These are phyloP conservation scores for Diplogasteroides magnus DNA, from an alignment of 1,140 invertebrate genomes.

Conservation along the genomic window DNA sequence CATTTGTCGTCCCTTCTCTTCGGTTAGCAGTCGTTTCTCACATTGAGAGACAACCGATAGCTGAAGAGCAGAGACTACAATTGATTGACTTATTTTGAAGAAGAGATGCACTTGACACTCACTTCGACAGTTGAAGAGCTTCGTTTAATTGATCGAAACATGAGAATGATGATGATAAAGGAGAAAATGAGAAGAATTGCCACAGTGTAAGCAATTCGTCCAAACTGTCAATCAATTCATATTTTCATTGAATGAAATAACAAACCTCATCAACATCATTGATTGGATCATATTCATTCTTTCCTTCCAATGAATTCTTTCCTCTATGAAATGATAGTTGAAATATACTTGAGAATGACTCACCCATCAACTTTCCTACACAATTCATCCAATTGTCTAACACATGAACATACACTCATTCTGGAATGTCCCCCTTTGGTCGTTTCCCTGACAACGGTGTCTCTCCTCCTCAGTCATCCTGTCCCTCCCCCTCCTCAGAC, in stretches of 20 bases:
- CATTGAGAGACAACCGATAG: too few species aligned
- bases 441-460: background rate
- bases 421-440: background rate
- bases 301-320: background rate
- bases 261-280: background rate
- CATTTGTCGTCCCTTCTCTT: too few species aligned
- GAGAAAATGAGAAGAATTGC: conserved; percentile 25
- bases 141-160: conserved; percentile 23
- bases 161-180: conserved; percentile 23
- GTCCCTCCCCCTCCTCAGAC: background rate
- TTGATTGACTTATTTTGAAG: too few species aligned
- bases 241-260: background rate
- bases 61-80: too few species aligned
- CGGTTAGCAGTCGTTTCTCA: too few species aligned
- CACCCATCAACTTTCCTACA: too few species aligned
- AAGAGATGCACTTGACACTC: background rate
- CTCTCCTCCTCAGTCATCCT: background rate
- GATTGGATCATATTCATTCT: background rate
- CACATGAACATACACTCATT: background rate
- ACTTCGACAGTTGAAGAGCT: conserved; percentile 23
- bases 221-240: background rate
- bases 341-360: too few species aligned
- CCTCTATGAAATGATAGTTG: background rate
- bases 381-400: background rate
- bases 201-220: conserved; percentile 21